Evolutionary conservation across 64 coral and sea anemone genomes (phyloP), one percentile per base, ranked within the genome.

Genomic region (Pocillopora verrucosa): DNA sequence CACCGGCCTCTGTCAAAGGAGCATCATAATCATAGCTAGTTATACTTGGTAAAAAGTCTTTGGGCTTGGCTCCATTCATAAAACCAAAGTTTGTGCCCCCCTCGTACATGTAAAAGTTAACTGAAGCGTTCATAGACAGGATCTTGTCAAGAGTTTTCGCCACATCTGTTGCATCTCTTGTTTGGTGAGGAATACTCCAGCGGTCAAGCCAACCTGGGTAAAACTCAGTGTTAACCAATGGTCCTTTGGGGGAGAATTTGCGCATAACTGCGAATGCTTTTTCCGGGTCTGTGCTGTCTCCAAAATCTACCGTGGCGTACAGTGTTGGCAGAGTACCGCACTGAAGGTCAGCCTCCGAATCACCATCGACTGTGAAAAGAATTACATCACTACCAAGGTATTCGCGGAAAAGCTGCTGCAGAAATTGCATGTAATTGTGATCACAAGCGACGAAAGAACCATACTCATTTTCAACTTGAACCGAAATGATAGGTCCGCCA

Each of bases 1-100:
- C 95, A 26, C 95, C 95, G 59, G 88, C 79, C 64, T 97, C 95
- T 83, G 88, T 82, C 59, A 97, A 85, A 26, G 95, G 95, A 19
- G 95, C 95, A 91, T 94, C 95, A 75, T 97, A 97, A 83, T 97
- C 95, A 72, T 97, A 97, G 75, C 95, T 97, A 15, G 95, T 94
- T 10, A 92, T 92, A 36, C 83, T 82, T n/a, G 95, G 87, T 72
- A 90, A 83, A 91, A 45, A 72, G n/a, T 19, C 14, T 22, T 36
- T 56, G 16, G 56, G 9, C 34, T 13, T 35, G 35, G 91, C 95
- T 76, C 95, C 95, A 91, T 87, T 97, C 95, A 93, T 93, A 61
- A 94, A 93, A 0, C 95, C 95, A 88, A 97, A 97, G 84, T 97
- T 97, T 51, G 95, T 93, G 6, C 95, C 95, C 30, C 95, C 95